Percentiles rank a stretch among this genome's conserved stretches.
These are phyloP conservation scores for Sapayoa aenigma DNA, from an alignment of 2,113 vertebrate species.

Conservation along the genomic window DNA sequence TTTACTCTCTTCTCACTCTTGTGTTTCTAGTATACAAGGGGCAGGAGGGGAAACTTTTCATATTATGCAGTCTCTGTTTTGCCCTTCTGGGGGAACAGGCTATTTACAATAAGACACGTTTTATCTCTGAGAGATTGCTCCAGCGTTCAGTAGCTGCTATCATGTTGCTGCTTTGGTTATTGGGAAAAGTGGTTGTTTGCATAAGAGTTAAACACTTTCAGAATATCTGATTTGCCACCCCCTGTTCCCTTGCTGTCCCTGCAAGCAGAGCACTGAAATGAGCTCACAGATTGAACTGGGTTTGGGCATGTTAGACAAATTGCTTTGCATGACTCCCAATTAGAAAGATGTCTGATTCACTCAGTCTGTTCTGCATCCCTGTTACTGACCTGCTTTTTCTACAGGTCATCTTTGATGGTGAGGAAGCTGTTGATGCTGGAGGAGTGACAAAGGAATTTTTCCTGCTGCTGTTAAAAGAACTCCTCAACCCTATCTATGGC, in stretches of 20 bases:
- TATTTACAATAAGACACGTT: not conserved
- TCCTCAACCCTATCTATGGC: conserved; percentile 94
- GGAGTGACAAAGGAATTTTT: conserved; percentile 98
- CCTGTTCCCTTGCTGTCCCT: not conserved
- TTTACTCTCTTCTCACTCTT: not conserved
- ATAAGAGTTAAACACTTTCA: not conserved
- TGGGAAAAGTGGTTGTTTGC: not conserved
- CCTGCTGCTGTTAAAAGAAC: conserved; percentile 90
- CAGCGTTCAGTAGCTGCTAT: not conserved
- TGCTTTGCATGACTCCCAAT: not conserved
- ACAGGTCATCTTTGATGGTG: conserved; percentile 95
- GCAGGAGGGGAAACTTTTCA: not conserved
- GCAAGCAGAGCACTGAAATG: not conserved
- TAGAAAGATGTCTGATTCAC: not conserved
- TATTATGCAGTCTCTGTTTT: not conserved
- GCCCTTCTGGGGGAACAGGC: not conserved
- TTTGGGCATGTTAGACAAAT: not conserved
- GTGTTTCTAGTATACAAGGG: not conserved
- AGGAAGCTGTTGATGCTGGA: conserved; percentile 94
- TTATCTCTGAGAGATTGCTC: not conserved
- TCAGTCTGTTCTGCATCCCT: not conserved
- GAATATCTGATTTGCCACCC: not conserved
- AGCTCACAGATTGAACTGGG: not conserved
- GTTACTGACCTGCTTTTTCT: not conserved
- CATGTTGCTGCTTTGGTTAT: not conserved